phyloP scores from a whole-genome alignment of 2,113 vertebrate species.

The Narcine bancroftii region DNA sequence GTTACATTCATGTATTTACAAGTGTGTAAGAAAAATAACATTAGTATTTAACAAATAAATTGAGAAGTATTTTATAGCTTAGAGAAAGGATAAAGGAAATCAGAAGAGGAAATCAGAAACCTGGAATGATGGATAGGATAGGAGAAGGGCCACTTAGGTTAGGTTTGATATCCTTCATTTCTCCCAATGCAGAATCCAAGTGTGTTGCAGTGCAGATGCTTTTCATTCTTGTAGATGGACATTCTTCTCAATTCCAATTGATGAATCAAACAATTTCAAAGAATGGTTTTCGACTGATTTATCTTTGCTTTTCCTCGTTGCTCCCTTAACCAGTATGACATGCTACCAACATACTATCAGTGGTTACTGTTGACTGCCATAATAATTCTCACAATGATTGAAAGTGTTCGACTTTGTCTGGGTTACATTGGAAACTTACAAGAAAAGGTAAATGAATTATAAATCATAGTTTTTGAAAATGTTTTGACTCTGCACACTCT shows the following conservation, averaged over 20 bases:
- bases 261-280: background rate
- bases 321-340: slow-evolving; percentile 51
- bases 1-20: too few species aligned
- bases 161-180: background rate
- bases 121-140: too few species aligned
- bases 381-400: slow-evolving; percentile 56
- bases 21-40: too few species aligned
- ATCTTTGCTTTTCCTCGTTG: background rate
- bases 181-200: background rate
- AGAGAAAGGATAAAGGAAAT: background rate
- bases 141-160: background rate
- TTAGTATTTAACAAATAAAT: too few species aligned
- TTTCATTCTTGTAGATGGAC: background rate
- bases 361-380: slow-evolving; percentile 61
- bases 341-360: slow-evolving; percentile 69
- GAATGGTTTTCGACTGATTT: background rate
- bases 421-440: slow-evolving; percentile 73
- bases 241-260: background rate
- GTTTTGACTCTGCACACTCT: background rate
- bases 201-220: background rate
- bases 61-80: background rate
- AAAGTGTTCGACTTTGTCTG: slow-evolving; percentile 63
- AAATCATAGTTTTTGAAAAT: background rate
- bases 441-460: slow-evolving; percentile 61
- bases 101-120: background rate